Conservation (phyloP, 2,888 invertebrate species). For the Cremastinae sp. region DNA sequence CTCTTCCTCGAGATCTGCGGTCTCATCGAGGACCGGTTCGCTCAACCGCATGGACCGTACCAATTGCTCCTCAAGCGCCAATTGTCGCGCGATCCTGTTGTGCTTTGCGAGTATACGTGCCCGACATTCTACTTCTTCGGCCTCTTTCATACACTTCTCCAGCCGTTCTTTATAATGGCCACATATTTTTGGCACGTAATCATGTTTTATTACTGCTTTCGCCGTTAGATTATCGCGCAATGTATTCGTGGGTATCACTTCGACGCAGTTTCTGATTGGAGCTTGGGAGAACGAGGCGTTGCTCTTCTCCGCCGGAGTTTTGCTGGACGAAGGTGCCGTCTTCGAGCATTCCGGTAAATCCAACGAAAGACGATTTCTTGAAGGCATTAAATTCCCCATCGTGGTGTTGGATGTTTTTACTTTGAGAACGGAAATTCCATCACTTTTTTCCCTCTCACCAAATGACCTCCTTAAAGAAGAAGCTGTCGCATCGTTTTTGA, state of each 20-base stretch:
- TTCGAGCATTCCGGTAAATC: neutral
- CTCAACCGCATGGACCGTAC: constrained; percentile 71
- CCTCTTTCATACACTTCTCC: constrained; percentile 71
- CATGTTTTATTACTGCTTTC: constrained; percentile 70
- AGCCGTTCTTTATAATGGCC: constrained; percentile 71
- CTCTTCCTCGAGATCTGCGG: constrained; percentile 69
- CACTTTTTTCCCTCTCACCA: neutral
- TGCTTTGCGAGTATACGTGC: constrained; percentile 70
- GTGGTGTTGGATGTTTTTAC: constrained; percentile 13
- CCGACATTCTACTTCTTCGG: constrained; percentile 70
- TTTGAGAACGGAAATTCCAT: constrained; percentile 32
- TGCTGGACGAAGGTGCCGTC: neutral
- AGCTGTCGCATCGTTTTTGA: no score
- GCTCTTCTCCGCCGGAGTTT: neutral
- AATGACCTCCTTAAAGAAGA: no score
- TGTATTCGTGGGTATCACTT: constrained; percentile 67
- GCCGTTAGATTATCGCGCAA: constrained; percentile 71
- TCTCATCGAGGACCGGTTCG: constrained; percentile 73
- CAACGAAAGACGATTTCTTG: constrained; percentile 34
- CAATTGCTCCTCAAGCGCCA: constrained; percentile 71
- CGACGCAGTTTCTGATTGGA: constrained; percentile 17
- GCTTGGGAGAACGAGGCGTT: constrained; percentile 32
- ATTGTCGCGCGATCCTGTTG: constrained; percentile 72
- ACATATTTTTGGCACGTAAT: constrained; percentile 68
- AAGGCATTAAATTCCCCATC: neutral